Percentiles rank a stretch among this genome's conserved stretches.
phyloP scores from a whole-genome alignment of 2,113 vertebrate species.

The Onychorhynchus coronatus region DNA sequence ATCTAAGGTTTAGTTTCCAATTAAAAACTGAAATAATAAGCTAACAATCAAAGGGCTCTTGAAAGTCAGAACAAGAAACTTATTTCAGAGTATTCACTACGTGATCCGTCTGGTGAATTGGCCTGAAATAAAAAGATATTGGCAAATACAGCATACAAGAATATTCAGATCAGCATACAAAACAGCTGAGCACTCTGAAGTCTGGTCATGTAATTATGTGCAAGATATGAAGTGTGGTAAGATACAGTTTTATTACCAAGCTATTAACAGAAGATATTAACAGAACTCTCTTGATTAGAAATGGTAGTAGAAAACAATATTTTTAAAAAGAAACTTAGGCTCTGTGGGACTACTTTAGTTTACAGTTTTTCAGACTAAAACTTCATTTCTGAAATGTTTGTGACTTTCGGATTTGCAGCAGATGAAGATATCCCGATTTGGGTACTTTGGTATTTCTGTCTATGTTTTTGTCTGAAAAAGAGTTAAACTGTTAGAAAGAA shows the following conservation, averaged over 20 bases:
- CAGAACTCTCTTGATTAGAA: conserved; percentile 8
- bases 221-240: neutral
- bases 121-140: conserved; percentile 46
- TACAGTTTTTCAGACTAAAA: conserved; percentile 44
- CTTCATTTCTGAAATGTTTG: neutral
- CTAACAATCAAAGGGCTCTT: neutral
- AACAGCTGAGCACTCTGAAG: neutral
- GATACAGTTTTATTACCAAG: neutral
- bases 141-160: neutral
- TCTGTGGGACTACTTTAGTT: neutral
- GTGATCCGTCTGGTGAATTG: neutral
- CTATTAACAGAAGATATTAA: conserved; percentile 8
- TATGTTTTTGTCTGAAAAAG: conserved; percentile 52
- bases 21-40: conserved; percentile 13
- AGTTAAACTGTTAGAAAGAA: conserved; percentile 24
- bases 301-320: neutral
- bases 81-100: conserved; percentile 18
- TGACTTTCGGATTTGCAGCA: neutral
- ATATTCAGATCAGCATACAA: neutral
- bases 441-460: neutral
- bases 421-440: neutral
- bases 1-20: neutral
- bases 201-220: neutral
- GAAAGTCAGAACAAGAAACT: conserved; percentile 15
- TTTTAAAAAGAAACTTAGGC: neutral